Evolutionary conservation across 1,140 invertebrate genomes (phyloP).

Genomic region (Eumeta japonica): DNA sequence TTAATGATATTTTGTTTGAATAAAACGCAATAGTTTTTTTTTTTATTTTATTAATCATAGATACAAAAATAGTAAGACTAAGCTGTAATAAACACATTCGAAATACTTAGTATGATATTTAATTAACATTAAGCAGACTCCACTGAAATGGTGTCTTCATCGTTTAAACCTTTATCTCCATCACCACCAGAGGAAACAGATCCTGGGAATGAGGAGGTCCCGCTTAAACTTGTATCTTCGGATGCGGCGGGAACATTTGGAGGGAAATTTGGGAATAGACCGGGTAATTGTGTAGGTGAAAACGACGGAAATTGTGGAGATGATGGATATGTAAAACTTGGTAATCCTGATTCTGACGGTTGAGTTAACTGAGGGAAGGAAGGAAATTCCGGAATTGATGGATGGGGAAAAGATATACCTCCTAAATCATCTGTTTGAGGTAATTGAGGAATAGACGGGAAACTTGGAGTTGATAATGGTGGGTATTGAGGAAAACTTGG

Average conservation of each 20-base stretch:
- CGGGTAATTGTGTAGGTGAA: slow-evolving; percentile 8
- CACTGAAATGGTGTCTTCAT: slow-evolving; percentile 41
- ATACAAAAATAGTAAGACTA: too few relatives aligned
- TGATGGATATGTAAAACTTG: slow-evolving; percentile 6
- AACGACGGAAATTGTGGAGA: slow-evolving; percentile 13
- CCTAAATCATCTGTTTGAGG: neutral
- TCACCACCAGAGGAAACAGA: slow-evolving; percentile 19
- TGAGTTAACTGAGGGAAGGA: slow-evolving; percentile 9
- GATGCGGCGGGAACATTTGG: slow-evolving; percentile 10
- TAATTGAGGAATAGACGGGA: slow-evolving; percentile 9
- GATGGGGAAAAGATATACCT: slow-evolving; percentile 7
- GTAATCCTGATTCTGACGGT: slow-evolving; percentile 7
- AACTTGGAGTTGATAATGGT: too few relatives aligned
- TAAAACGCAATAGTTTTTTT: too few relatives aligned
- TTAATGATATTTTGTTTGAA: too few relatives aligned
- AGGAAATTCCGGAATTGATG: slow-evolving; percentile 13
- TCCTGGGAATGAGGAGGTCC: slow-evolving; percentile 13
- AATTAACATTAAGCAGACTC: slow-evolving; percentile 27
- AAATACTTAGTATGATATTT: neutral
- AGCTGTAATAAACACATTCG: too few relatives aligned
- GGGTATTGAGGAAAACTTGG: too few relatives aligned
- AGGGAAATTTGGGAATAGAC: slow-evolving; percentile 7
- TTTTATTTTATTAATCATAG: too few relatives aligned
- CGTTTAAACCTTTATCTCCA: slow-evolving; percentile 25
- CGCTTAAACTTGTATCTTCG: too few relatives aligned